Evolutionary conservation across 2,888 invertebrate species (phyloP), one percentile per base, ranked within the genome.

Genomic region (Micropterix aruncella): DNA sequence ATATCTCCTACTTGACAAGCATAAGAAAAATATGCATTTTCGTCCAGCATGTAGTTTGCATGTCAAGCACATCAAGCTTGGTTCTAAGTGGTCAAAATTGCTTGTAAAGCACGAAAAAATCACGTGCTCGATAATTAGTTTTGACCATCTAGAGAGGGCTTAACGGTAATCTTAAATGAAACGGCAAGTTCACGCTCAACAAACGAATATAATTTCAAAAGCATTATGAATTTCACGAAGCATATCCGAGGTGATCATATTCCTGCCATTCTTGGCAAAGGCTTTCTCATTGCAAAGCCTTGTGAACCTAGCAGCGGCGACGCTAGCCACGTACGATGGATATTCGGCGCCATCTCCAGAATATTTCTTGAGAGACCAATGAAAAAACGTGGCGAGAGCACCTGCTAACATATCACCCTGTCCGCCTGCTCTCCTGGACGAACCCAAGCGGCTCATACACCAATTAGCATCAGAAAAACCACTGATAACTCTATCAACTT

Each of bases 401-500:
- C 97, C 99, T 37, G 88, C 77, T 17, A 99, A 65, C 44, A 99
- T 67, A 61, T 99, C 99, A 1, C 99, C 99, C 67, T 99, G 97
- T 1, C 99, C 99, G 15, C 95, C 97, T 60, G 91, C 94, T 18
- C 99, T 74, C 45, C 97, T 74, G 1, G 82, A 80, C 9, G 91
- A 88, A 1, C 96, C 95, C 19, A 81, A 79, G 16, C 66, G 63
- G 2, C 75, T 68, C 54, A 79, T 76, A 3, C 66, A 62, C 56
- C 81, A 68, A 40, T 54, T 52, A 38, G 57, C 57, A 16, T 50
- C 48, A 14, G 48, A 40, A 41, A 49, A 49, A n/a, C 9, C 14
- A 37, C 43, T 42, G 14, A 49, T 46, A 15, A 47, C 47, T 17
- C 18, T 39, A n/a, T 50, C 50, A 1, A 50, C 48, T n/a, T 41